Evolutionary conservation across 1,140 invertebrate genomes (phyloP), one percentile per base, ranked within the genome.

Genomic region (Scaptomyza pallida): DNA sequence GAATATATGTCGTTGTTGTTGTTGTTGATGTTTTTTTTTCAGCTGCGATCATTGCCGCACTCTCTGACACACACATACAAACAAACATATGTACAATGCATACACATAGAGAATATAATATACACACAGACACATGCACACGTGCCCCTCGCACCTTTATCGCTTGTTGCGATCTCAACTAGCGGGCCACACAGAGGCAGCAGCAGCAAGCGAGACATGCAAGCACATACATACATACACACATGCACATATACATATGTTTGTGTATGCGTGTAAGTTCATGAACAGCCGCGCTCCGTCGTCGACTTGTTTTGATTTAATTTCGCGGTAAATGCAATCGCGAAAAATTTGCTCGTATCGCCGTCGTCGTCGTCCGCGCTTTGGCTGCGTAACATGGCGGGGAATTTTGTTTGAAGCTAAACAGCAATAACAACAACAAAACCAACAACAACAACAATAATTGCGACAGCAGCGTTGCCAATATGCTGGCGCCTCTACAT

Each of bases 271-370:
- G 61, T 51, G 52, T 82, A 83, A 83, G 81, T 85, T 85, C 80
- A 85, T 80, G 80, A 85, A 85, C 79, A 83, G 70, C 59, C 56
- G 78, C 69, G 51, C 26, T 56, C 19, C 54, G 79, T 55, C 80
- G 80, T 55, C 80, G 80, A 86, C 76, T 80, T 85, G 80, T 85
- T 85, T 86, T 85, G 80, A 85, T 85, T 86, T 85, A 76, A 85
- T 85, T 85, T 85, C 81, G 80, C 80, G 80, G 77, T 80, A 85
- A 85, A 85, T 86, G 81, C 81, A 85, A 86, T 86, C 60, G 80
- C 76, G 60, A 80, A 82, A 75, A 77, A 69, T 85, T 79, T 79
- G 30, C 30, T 64, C 45, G 40, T 52, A 52, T 60, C 62, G 52
- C 51, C 19, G 40, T 26, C 35, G 45, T 60, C 62, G 52, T 43